Percentiles rank a stretch among this genome's conserved stretches.
Evolutionary conservation across 2,113 vertebrate species (phyloP).

Genomic region (Monopterus albus): DNA sequence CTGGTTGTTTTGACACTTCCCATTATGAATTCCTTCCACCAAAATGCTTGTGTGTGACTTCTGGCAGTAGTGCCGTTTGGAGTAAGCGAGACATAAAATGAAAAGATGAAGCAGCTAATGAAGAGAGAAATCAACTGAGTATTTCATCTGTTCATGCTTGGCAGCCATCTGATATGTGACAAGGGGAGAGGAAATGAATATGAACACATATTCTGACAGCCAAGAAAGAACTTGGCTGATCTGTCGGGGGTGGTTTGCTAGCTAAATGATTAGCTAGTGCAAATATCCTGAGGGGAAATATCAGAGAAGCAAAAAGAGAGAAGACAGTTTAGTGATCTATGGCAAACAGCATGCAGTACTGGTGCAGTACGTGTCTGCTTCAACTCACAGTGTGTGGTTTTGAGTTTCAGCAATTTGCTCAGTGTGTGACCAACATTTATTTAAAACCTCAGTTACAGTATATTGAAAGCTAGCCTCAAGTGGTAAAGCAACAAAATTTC

Average conservation of each 20-base stretch:
- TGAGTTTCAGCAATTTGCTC: neutral
- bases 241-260: conserved; percentile 13
- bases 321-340: neutral
- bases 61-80: neutral
- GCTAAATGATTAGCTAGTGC: conserved; percentile 14
- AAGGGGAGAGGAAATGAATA: neutral
- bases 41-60: neutral
- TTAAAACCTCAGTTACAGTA: no score
- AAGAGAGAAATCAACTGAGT: conserved; percentile 25
- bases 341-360: neutral
- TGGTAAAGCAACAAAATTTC: no score
- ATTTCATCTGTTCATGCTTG: neutral
- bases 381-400: neutral
- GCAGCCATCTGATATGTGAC: conserved; percentile 9
- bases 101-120: conserved; percentile 19
- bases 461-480: neutral
- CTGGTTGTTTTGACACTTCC: conserved; percentile 39
- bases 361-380: neutral
- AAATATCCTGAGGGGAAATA: conserved; percentile 25
- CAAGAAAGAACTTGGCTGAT: neutral
- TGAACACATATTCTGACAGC: neutral
- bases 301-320: conserved; percentile 1
- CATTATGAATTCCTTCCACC: neutral
- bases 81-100: neutral
- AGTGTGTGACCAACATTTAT: no score